A percentile compares a stretch with the other conserved stretches of the same genome.
These are phyloP conservation scores for Drosophila nasuta DNA, from an alignment of 1,140 invertebrate genomes.

Conservation along the genomic window DNA sequence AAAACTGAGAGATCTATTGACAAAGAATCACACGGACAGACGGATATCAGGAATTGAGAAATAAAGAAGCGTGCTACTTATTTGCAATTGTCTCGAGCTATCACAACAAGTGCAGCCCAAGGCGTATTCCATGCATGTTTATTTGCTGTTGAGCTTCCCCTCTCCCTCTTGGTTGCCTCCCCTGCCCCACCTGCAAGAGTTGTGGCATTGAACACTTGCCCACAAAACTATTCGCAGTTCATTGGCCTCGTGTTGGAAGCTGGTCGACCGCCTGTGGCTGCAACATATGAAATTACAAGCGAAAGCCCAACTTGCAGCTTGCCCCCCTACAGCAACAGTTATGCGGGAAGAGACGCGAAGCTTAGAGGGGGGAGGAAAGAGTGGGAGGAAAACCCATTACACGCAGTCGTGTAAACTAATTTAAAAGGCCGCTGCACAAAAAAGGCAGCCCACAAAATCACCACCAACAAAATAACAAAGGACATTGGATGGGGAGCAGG, in stretches of 20 bases:
- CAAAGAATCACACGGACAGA: too few relatives aligned
- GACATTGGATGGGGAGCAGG: conserved; percentile 28
- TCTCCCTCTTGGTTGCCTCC: not conserved
- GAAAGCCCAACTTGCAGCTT: conserved; percentile 36
- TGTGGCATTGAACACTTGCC: conserved; percentile 26
- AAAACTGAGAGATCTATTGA: too few relatives aligned
- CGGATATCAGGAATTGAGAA: too few relatives aligned
- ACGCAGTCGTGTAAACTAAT: conserved; percentile 82
- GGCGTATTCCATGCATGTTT: conserved; percentile 8
- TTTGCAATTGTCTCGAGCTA: conserved; percentile 15
- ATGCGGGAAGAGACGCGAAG: not conserved
- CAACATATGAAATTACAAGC: conserved; percentile 71
- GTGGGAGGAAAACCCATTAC: conserved; percentile 62
- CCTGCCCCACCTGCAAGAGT: not conserved
- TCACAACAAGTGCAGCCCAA: conserved; percentile 11
- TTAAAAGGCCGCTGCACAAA: conserved; percentile 67
- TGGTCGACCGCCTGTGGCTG: conserved; percentile 64
- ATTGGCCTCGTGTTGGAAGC: conserved; percentile 31
- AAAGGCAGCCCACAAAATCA: conserved; percentile 70
- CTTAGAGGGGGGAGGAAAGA: not conserved
- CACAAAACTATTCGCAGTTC: conserved; percentile 67
- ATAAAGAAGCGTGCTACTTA: not conserved
- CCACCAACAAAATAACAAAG: conserved; percentile 71
- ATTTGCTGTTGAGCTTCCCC: not conserved
- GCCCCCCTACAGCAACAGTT: conserved; percentile 26